Evolutionary conservation across 2,113 vertebrate species (phyloP), one percentile per base, ranked within the genome.

Genomic region (Caranx melampygus): DNA sequence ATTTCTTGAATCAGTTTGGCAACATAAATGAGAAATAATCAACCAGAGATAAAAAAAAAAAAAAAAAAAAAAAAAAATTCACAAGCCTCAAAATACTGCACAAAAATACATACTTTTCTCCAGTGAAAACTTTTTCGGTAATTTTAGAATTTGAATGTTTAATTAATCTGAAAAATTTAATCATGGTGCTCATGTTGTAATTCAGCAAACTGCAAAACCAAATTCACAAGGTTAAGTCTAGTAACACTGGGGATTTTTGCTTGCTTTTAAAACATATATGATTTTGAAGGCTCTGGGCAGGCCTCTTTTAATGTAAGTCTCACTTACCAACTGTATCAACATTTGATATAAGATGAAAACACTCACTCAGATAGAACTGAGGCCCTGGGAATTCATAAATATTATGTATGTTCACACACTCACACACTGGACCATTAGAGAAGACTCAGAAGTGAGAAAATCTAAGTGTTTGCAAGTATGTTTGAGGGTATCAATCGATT

Each of bases 401-500:
- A 16, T 21, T 61, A 10, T 78, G 40, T 26, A 26, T 58, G 33
- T 34, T 10, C 47, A 31, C 26, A 9, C 60, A 14, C 34, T 59
- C 61, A 35, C 4, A 52, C 37, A 34, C 40, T 67, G 49, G 13
- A 63, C 40, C 59, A 68, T 78, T 85, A 58, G 34, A 67, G 31
- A 14, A 77, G 49, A 69, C 35, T 54, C 31, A 35, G 52, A 44
- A 72, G 16, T 71, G 51, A 65, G n/a, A 70, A 67, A 76, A 26
- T 78, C 45, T 21, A 15, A 59, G 44, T 78, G n/a, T 70, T 44
- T 59, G 11, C 42, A 72, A 74, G 64, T 71, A 15, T 9, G 26
- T 67, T 68, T 66, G 21, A n/a, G 34, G 49, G 4, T 72, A 35
- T 26, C 16, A 40, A 82, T 82, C 42, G 3, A 77, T 73, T 0